Evolutionary conservation across 92 coral and sea anemone genomes (phyloP).

Genomic region (Palythoa grandis): DNA sequence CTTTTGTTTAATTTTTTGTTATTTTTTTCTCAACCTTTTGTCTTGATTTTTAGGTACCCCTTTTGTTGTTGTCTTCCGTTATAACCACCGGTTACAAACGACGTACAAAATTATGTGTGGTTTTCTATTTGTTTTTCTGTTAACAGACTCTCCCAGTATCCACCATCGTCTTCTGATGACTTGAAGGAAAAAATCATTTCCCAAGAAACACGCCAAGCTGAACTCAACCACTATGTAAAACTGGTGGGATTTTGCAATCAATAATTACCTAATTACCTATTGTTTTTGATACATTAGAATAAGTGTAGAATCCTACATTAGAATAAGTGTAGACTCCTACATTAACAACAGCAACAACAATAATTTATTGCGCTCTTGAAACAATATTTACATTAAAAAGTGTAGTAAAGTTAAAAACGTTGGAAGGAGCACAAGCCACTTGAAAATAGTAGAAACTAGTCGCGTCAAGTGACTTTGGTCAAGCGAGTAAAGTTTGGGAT

Average conservation of each 20-base stretch:
- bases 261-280: background rate
- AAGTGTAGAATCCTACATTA: too few species aligned
- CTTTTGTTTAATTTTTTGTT: background rate
- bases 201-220: constrained; percentile 38
- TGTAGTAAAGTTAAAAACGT: too few species aligned
- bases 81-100: background rate
- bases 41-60: background rate
- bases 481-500: too few species aligned
- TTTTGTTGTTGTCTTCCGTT: background rate
- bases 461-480: too few species aligned
- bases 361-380: too few species aligned
- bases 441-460: too few species aligned
- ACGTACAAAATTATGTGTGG: background rate
- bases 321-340: too few species aligned
- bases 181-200: constrained; percentile 34
- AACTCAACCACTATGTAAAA: constrained; percentile 40
- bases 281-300: background rate
- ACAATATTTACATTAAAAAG: too few species aligned
- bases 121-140: background rate
- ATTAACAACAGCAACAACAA: too few species aligned
- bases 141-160: constrained; percentile 1
- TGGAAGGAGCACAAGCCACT: too few species aligned
- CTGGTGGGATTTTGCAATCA: constrained; percentile 9
- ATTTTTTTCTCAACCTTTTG: background rate
- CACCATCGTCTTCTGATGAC: constrained; percentile 29